These are phyloP conservation scores for Psilanteris sp. DNA, from an alignment of 1,140 invertebrate genomes.

Conservation along the genomic window DNA sequence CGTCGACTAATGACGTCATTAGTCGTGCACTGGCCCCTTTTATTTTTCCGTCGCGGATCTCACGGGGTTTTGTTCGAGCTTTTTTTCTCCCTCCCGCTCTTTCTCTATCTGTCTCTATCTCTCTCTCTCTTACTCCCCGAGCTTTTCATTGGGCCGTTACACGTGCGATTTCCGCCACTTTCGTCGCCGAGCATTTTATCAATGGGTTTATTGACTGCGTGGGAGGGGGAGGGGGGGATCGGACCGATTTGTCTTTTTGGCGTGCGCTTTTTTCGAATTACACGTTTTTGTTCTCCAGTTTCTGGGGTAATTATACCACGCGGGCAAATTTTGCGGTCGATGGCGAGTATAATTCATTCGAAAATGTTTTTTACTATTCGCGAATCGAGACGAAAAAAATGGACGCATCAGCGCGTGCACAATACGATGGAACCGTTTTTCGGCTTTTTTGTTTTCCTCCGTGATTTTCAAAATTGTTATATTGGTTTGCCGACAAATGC, in stretches of 20 bases:
- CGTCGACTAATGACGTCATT: conserved; percentile 58
- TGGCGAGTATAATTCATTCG: not conserved
- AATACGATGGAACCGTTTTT: no score
- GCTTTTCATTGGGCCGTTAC: conserved; percentile 41
- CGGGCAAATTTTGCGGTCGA: not conserved
- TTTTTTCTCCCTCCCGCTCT: no score
- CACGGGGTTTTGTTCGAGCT: conserved; percentile 17
- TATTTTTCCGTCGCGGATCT: conserved; percentile 25
- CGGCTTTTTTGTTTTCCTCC: no score
- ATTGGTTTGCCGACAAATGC: no score
- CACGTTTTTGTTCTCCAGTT: conserved; percentile 9
- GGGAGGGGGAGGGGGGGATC: not conserved
- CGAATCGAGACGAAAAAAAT: no score
- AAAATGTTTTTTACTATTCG: conserved; percentile 1
- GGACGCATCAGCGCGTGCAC: no score
- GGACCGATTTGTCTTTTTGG: conserved; percentile 16
- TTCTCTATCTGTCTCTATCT: no score
- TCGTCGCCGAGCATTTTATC: conserved; percentile 29
- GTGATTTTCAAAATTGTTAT: no score
- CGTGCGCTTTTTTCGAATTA: not conserved
- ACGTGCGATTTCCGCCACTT: conserved; percentile 44
- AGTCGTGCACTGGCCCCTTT: conserved; percentile 26
- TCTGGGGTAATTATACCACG: conserved; percentile 16
- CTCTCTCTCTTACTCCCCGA: no score
- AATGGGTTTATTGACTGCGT: conserved; percentile 43